These are phyloP conservation scores for Paguma larvata DNA, from an alignment of 2,797 vertebrate genomes.

Conservation along the genomic window DNA sequence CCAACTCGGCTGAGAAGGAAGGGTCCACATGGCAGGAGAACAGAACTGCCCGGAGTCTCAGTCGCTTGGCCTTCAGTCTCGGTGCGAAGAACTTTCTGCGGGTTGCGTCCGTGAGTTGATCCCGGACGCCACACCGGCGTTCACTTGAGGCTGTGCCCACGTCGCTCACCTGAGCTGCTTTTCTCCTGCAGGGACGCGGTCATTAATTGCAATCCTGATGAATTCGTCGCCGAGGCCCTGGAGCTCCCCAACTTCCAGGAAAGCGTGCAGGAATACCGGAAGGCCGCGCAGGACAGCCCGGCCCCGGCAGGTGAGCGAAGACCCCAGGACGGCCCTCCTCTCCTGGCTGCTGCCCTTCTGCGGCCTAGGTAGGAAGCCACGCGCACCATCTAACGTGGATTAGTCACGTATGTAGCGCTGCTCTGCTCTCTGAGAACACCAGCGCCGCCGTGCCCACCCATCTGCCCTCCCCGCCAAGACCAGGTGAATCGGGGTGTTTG, in stretches of 20 bases:
- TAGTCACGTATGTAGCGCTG: not conserved
- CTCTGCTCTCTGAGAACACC: not conserved
- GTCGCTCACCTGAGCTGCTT: not conserved
- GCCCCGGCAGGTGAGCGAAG: conserved; percentile 76
- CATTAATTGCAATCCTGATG: conserved; percentile 87
- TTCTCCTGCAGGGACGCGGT: conserved; percentile 92
- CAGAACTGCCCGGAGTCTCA: not conserved
- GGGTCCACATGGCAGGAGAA: not conserved
- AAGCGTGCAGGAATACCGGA: conserved; percentile 91
- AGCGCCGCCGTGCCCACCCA: fast-evolving
- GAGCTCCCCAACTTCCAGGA: conserved; percentile 93
- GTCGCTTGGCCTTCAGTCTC: not conserved
- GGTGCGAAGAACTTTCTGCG: not conserved
- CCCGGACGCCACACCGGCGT: not conserved
- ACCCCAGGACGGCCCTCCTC: not conserved
- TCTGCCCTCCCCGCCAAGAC: not conserved
- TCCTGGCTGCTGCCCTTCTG: not conserved
- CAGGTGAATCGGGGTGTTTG: not conserved
- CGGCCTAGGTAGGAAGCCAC: fast-evolving
- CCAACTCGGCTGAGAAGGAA: not conserved
- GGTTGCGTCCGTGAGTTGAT: not conserved
- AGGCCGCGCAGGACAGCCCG: conserved; percentile 72
- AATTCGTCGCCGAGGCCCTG: conserved; percentile 93
- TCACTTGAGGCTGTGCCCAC: fast-evolving
- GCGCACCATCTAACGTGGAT: fast-evolving